Conservation (phyloP, 2,113 vertebrate species). For the Hippocampus guttulatus region DNA sequence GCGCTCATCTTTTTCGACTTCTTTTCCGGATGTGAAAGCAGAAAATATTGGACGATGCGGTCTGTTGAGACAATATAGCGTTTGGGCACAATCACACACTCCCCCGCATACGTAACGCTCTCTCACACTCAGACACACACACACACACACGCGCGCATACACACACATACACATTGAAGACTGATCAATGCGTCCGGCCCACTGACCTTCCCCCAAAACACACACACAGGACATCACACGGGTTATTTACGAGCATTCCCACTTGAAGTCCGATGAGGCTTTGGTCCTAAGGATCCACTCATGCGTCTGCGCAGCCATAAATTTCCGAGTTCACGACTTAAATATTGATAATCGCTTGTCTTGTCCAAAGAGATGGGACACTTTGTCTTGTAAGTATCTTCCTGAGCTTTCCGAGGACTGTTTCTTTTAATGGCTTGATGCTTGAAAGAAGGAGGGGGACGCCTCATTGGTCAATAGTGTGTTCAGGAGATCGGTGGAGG, state of each 20-base stretch:
- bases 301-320: constrained; percentile 55
- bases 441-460: not conserved
- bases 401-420: constrained; percentile 1
- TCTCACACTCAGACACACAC: not conserved
- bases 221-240: constrained; percentile 27
- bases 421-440: not conserved
- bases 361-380: constrained; percentile 30
- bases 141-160: not conserved
- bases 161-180: constrained; percentile 17
- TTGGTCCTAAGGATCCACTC: constrained; percentile 30
- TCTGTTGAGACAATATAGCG: constrained; percentile 54
- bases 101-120: constrained; percentile 40
- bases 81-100: constrained; percentile 45
- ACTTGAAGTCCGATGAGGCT: constrained; percentile 42
- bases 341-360: constrained; percentile 67
- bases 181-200: constrained; percentile 48
- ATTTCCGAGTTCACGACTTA: constrained; percentile 60
- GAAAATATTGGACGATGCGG: constrained; percentile 35
- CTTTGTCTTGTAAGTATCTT: constrained; percentile 14
- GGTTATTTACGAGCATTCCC: constrained; percentile 55
- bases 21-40: constrained; percentile 9
- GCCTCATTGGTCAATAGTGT: not conserved
- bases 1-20: not conserved
- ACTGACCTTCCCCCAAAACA: constrained; percentile 46
- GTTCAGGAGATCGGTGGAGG: not conserved